Percentiles rank a stretch among this genome's conserved stretches.
Evolutionary conservation across 2,113 vertebrate species (phyloP).

Genomic region (Alaudala cheleensis): DNA sequence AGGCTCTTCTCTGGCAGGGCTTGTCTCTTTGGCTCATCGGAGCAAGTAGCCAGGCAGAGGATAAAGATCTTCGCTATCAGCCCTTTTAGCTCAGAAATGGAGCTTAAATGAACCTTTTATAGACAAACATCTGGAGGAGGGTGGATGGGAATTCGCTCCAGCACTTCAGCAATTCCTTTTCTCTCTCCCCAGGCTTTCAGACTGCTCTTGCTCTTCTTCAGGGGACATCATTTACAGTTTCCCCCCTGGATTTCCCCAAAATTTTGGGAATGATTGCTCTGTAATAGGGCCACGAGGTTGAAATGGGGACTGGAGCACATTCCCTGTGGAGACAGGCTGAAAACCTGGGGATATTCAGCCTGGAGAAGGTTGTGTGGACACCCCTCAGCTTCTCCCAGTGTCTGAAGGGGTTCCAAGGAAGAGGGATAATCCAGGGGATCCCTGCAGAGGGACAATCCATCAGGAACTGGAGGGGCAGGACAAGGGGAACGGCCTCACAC

Average conservation of each 20-base stretch:
- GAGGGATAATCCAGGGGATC: too few relatives aligned
- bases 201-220: neutral
- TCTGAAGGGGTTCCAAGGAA: neutral
- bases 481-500: neutral
- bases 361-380: neutral
- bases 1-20: conserved; percentile 31
- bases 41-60: neutral
- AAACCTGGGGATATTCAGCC: neutral
- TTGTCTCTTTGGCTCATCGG: conserved; percentile 1
- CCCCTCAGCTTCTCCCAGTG: neutral
- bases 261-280: neutral
- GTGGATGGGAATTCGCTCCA: neutral
- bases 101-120: conserved; percentile 30
- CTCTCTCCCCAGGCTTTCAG: neutral
- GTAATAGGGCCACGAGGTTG: neutral
- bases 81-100: conserved; percentile 37
- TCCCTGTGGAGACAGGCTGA: neutral
- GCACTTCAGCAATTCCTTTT: neutral
- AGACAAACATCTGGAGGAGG: conserved; percentile 29
- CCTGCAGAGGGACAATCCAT: neutral
- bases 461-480: neutral
- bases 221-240: neutral
- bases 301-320: neutral
- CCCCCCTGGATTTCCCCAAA: neutral
- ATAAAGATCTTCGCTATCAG: conserved; percentile 49